Evolutionary conservation across 2,113 vertebrate genomes (phyloP), one percentile per base, ranked within the genome.

Genomic region (Hippocampus guttulatus): DNA sequence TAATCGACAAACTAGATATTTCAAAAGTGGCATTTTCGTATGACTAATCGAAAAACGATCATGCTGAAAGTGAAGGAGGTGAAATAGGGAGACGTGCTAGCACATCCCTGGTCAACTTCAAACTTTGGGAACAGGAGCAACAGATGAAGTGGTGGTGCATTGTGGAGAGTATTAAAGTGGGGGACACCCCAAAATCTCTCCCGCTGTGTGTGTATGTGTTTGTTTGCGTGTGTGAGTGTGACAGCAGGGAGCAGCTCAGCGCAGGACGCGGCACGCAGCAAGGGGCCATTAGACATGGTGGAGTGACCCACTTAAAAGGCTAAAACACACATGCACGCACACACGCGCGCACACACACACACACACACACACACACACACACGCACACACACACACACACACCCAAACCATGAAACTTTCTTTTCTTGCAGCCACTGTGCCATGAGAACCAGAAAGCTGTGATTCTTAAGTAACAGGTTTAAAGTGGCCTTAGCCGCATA

Each of bases 281-380:
- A 90, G 92, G 92, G 88, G 91, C 87, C 91, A 93, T 92, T 93
- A 93, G 92, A 90, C 92, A 93, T 92, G 92, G 90, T 92, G 90
- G 88, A 89, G 88, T 93, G 92, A 91, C 89, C 91, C 87, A 91
- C 92, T 89, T 93, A 87, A 93, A 92, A 91, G 91, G 86, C 80
- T 47, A 65, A 78, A 71, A 33, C 58, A 61, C 58, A 2, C 58
- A 33, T 27, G 7, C 58, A 15, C 55, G 8, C 57, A 5, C 23
- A 74, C 57, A 68, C 68, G 70, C 27, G 2, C 27, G 2, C 58
- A 2, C 58, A 33, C 58, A 1, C 58, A 15, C 55, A 3, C 57
- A 5, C 25, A 18, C 58, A 18, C 58, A 18, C 25, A 33, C 58
- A 61, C 58, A 2, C 58, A 33, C 58, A 1, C 27, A 15, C 55